Percentiles rank a stretch among this genome's conserved stretches.
phyloP scores from a whole-genome alignment of 2,113 vertebrate species.

The Etia nguti region DNA sequence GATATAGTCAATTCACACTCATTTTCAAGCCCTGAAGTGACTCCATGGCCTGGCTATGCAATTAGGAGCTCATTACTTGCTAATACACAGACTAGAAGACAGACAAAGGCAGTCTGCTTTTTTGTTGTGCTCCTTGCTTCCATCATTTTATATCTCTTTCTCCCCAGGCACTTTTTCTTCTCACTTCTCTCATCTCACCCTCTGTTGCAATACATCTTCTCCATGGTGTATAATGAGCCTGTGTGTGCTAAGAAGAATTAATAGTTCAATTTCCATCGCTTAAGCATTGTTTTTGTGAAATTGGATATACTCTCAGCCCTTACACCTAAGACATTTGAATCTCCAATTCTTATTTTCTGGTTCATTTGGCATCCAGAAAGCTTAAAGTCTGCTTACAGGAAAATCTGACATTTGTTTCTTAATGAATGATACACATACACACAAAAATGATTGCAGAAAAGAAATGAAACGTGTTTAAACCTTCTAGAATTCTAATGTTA shows the following conservation, averaged over 20 bases:
- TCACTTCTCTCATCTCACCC: background rate
- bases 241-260: conserved; percentile 7
- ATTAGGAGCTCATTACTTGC: conserved; percentile 62
- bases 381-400: background rate
- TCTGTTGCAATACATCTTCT: background rate
- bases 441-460: background rate
- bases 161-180: conserved; percentile 4
- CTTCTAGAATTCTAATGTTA: background rate
- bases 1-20: conserved; percentile 28
- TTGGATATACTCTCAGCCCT: background rate
- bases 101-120: conserved; percentile 36
- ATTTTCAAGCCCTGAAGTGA: conserved; percentile 40
- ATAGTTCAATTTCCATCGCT: conserved; percentile 14
- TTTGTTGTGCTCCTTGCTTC: conserved; percentile 8
- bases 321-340: background rate
- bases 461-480: background rate
- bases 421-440: background rate
- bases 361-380: background rate
- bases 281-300: conserved; percentile 11
- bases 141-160: conserved; percentile 27
- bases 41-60: conserved; percentile 52
- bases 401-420: background rate
- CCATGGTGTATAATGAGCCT: conserved; percentile 20
- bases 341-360: background rate
- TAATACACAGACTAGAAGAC: conserved; percentile 45